A percentile compares a stretch with the other conserved stretches of the same genome.
Conservation (phyloP, 2,888 invertebrate species). For the Sceliomorpha sp. region DNA sequence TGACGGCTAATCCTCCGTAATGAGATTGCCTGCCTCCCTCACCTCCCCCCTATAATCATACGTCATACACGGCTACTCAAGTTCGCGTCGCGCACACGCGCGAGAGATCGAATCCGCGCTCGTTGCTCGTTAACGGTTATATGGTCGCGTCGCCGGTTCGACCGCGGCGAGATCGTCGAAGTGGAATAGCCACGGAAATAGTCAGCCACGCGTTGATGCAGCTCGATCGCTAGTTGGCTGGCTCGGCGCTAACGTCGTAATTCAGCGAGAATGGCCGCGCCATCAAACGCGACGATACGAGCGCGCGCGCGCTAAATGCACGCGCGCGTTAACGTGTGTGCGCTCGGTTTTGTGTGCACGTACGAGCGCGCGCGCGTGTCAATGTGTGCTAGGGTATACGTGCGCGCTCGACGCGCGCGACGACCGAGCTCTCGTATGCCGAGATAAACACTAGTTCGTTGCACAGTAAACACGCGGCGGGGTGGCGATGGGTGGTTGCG, state of each 20-base stretch:
- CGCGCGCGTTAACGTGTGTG: constrained; percentile 43
- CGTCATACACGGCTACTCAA: constrained; percentile 1
- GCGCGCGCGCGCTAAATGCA: constrained; percentile 43
- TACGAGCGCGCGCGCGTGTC: constrained; percentile 15
- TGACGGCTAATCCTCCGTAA: constrained; percentile 14
- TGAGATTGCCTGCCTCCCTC: constrained; percentile 21
- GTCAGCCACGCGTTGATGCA: too few relatives aligned
- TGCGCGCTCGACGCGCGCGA: constrained; percentile 33
- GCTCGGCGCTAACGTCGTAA: constrained; percentile 66
- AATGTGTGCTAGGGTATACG: too few relatives aligned
- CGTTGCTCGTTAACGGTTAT: constrained; percentile 38
- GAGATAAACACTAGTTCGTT: constrained; percentile 46
- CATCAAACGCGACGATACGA: constrained; percentile 70
- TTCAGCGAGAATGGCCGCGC: constrained; percentile 72
- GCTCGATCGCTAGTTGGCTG: constrained; percentile 40
- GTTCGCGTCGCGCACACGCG: constrained; percentile 14
- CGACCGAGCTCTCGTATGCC: constrained; percentile 16
- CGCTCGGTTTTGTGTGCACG: constrained; percentile 68
- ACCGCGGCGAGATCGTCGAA: constrained; percentile 39
- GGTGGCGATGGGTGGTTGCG: too few relatives aligned
- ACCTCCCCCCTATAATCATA: constrained; percentile 10
- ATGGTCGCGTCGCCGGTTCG: too few relatives aligned
- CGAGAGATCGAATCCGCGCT: constrained; percentile 15
- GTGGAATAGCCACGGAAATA: constrained; percentile 69
- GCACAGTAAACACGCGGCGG: constrained; percentile 62